Percentiles rank a stretch among this genome's conserved stretches.
These are phyloP conservation scores for Drosophila repleta DNA, from an alignment of 1,140 invertebrate genomes.

Conservation along the genomic window DNA sequence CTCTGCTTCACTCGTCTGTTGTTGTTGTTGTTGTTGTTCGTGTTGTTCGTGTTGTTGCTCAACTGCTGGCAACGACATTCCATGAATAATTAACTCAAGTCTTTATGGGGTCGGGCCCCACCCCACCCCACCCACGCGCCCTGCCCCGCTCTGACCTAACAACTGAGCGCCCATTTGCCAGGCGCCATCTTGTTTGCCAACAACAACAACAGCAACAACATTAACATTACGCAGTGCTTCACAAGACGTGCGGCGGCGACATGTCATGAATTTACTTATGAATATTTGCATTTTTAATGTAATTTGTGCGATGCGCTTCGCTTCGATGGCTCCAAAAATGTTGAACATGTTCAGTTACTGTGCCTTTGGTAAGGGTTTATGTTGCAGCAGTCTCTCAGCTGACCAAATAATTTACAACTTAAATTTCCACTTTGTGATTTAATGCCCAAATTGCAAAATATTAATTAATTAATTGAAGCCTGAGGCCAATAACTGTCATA, in stretches of 20 bases:
- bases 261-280: slow-evolving; percentile 78
- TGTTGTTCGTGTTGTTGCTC: slow-evolving; percentile 30
- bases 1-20: slow-evolving; percentile 32
- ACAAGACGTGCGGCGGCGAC: slow-evolving; percentile 50
- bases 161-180: slow-evolving; percentile 59
- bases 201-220: slow-evolving; percentile 45
- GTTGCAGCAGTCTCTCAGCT: not conserved
- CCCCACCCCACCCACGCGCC: no score
- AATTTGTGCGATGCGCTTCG: slow-evolving; percentile 65
- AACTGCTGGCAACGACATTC: slow-evolving; percentile 70
- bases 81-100: slow-evolving; percentile 82
- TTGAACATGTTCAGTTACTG: not conserved
- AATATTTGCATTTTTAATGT: slow-evolving; percentile 81
- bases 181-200: slow-evolving; percentile 73
- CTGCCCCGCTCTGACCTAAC: not conserved
- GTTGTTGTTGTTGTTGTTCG: slow-evolving; percentile 18
- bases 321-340: slow-evolving; percentile 10
- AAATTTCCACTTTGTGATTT: not conserved
- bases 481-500: not conserved
- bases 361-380: not conserved
- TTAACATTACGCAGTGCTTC: slow-evolving; percentile 31
- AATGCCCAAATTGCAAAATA: not conserved
- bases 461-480: not conserved
- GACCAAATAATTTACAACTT: slow-evolving; percentile 1
- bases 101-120: slow-evolving; percentile 49